A percentile compares a stretch with the other conserved stretches of the same genome.
These are phyloP conservation scores for Timema cristinae DNA, from an alignment of 2,888 invertebrate species.

Conservation along the genomic window DNA sequence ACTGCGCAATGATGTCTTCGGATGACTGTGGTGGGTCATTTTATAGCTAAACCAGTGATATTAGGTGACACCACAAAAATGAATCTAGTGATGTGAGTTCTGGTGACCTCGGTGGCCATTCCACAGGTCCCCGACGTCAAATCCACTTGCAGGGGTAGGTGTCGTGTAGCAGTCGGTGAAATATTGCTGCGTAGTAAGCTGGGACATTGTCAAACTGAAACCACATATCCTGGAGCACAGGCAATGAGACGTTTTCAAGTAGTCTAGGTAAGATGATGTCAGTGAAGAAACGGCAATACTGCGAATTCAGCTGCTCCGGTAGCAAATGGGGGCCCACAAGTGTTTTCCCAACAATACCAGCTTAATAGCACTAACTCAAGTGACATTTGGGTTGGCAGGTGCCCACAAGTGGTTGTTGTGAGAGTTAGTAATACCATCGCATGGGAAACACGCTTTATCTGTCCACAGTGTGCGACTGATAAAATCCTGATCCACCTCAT, in stretches of 20 bases:
- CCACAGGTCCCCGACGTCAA: background rate
- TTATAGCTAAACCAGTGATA: background rate
- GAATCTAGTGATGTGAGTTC: background rate
- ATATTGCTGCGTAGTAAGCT: background rate
- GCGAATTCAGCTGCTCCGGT: background rate
- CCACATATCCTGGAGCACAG: background rate
- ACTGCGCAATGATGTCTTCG: background rate
- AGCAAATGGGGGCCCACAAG: slow-evolving; percentile 3
- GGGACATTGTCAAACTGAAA: background rate
- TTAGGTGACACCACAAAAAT: background rate
- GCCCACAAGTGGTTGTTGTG: background rate
- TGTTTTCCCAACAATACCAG: background rate
- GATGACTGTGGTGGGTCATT: background rate
- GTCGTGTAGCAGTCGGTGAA: background rate
- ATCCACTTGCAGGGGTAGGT: background rate
- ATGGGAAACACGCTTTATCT: too few relatives aligned
- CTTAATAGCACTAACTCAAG: background rate
- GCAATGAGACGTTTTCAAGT: background rate
- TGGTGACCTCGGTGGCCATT: slow-evolving; percentile 11
- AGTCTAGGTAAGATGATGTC: background rate
- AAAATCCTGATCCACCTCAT: too few relatives aligned
- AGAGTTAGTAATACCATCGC: too few relatives aligned
- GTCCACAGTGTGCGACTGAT: too few relatives aligned
- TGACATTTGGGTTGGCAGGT: background rate
- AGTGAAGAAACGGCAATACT: background rate